These are phyloP conservation scores for Leucosticte australis DNA, from an alignment of 2,113 vertebrate species.

Conservation along the genomic window DNA sequence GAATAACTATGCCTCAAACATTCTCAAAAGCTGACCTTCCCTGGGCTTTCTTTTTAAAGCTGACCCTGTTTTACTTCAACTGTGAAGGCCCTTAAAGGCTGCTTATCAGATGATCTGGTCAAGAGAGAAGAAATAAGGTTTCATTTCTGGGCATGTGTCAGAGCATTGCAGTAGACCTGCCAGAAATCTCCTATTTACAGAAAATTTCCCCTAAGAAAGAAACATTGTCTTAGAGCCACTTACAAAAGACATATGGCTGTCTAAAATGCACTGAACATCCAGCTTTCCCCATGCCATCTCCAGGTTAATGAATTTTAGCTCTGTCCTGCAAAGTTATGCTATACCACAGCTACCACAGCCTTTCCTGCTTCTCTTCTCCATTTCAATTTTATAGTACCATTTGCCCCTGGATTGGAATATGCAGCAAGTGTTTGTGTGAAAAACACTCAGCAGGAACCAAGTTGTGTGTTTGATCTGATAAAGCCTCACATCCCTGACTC, in stretches of 20 bases:
- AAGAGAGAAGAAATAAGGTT: not conserved
- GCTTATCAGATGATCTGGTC: not conserved
- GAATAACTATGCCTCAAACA: not conserved
- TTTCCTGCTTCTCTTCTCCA: not conserved
- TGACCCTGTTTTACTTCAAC: not conserved
- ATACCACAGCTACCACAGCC: not conserved
- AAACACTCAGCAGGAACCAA: not conserved
- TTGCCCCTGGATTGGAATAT: not conserved
- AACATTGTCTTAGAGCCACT: not conserved
- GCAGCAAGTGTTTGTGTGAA: not conserved
- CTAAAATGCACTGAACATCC: not conserved
- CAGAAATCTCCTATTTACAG: not conserved
- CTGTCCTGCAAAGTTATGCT: not conserved
- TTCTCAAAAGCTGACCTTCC: not conserved
- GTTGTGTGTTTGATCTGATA: constrained; percentile 22
- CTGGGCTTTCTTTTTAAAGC: not conserved
- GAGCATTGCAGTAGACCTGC: not conserved
- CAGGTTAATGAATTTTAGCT: not conserved
- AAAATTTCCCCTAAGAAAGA: not conserved
- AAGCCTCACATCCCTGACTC: not conserved
- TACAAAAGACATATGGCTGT: not conserved
- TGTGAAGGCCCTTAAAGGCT: not conserved
- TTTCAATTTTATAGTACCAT: not conserved
- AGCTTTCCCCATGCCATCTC: not conserved
- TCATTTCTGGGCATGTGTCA: not conserved